Conservation (phyloP, 2,888 invertebrate species). For the Tiliacea citrago region DNA sequence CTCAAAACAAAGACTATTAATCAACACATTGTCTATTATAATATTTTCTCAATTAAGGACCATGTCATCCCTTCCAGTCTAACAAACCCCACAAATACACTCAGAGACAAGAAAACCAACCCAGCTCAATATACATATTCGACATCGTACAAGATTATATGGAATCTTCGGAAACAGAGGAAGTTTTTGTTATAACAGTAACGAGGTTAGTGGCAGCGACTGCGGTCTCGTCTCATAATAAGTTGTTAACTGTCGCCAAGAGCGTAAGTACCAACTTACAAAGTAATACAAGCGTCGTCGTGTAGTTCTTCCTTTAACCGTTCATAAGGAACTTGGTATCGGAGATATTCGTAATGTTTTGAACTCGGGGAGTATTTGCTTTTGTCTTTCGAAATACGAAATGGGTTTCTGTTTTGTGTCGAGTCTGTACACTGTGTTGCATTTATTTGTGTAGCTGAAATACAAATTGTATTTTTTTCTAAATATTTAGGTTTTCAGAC, state of each 20-base stretch:
- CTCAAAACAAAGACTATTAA: background rate
- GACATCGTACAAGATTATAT: constrained; percentile 22
- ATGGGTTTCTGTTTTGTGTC: constrained; percentile 16
- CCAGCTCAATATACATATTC: constrained; percentile 7
- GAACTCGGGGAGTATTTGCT: constrained; percentile 44
- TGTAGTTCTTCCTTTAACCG: constrained; percentile 67
- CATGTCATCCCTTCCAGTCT: background rate
- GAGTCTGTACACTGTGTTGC: constrained; percentile 18
- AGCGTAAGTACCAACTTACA: constrained; percentile 62
- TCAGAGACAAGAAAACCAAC: constrained; percentile 7
- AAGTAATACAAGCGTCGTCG: constrained; percentile 65
- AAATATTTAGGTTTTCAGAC: background rate
- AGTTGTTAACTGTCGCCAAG: constrained; percentile 66
- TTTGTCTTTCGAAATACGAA: constrained; percentile 52
- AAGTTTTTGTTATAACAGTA: constrained; percentile 58
- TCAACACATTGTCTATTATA: background rate
- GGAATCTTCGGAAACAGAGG: constrained; percentile 43
- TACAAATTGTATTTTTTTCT: background rate
- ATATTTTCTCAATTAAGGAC: background rate
- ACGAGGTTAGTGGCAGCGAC: constrained; percentile 62
- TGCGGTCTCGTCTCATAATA: constrained; percentile 69
- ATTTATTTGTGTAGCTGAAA: constrained; percentile 4
- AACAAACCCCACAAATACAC: background rate
- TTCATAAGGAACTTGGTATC: constrained; percentile 54
- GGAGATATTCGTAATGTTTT: constrained; percentile 46